Conservation (phyloP, 2,888 invertebrate species). For the Epicampocera succincta region DNA sequence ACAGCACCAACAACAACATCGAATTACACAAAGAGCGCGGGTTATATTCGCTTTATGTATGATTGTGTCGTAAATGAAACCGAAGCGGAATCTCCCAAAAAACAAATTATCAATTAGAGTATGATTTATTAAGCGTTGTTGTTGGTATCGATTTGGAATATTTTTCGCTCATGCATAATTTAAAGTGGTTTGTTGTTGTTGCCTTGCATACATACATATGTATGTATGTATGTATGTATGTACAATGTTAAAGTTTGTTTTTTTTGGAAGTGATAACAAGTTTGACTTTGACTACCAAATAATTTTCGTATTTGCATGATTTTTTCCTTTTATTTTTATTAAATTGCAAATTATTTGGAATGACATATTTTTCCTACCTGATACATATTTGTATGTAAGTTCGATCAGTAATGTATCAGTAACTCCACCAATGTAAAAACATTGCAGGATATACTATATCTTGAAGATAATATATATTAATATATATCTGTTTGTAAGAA, state of each 20-base stretch:
- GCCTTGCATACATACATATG: too few species aligned
- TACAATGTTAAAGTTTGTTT: background rate
- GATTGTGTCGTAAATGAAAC: background rate
- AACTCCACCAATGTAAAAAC: too few species aligned
- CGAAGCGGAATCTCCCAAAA: conserved; percentile 10
- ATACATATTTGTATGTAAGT: too few species aligned
- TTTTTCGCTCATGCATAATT: too few species aligned
- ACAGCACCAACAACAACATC: conserved; percentile 11
- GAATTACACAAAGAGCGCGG: conserved; percentile 48
- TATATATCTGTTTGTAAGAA: too few species aligned
- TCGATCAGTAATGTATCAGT: too few species aligned
- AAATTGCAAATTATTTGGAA: background rate
- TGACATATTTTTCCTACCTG: conserved; percentile 1
- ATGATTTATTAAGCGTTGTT: conserved; percentile 6
- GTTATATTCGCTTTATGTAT: conserved; percentile 23
- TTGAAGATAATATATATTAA: too few species aligned
- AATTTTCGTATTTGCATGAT: background rate
- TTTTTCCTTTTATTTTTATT: background rate
- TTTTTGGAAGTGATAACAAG: conserved; percentile 42
- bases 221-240: too few species aligned
- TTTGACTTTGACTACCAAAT: conserved; percentile 53
- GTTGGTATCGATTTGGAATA: background rate
- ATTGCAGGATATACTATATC: too few species aligned
- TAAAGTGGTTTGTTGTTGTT: too few species aligned
- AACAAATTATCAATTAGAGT: conserved; percentile 33